These are phyloP conservation scores for Sabellastarte sp. DNA, from an alignment of 2,888 invertebrate species.

Conservation along the genomic window DNA sequence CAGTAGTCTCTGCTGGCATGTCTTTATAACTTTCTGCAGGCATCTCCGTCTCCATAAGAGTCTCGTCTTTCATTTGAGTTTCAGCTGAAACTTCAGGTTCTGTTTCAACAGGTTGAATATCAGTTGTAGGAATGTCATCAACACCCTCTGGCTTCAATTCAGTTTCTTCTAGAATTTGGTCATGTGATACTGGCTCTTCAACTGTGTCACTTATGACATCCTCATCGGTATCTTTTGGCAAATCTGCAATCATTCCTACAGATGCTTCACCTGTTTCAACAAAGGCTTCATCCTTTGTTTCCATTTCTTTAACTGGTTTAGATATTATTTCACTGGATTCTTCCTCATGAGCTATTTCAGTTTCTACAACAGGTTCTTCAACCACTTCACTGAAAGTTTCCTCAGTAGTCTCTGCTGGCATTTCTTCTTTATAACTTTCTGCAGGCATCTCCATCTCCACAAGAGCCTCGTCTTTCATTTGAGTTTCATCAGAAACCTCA, in stretches of 20 bases:
- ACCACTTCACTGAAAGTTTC: not conserved
- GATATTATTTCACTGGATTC: not conserved
- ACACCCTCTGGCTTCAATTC: not conserved
- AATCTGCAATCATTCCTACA: not conserved
- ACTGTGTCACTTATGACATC: not conserved
- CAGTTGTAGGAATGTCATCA: too few species aligned
- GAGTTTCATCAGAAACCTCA: too few species aligned
- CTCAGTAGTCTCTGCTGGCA: not conserved
- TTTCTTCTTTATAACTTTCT: too few species aligned
- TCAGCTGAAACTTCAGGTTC: too few species aligned
- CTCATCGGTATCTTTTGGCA: not conserved
- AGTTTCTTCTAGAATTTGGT: too few species aligned
- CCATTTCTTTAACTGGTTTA: not conserved
- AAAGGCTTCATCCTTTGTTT: not conserved
- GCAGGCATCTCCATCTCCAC: too few species aligned
- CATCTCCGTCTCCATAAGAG: not conserved
- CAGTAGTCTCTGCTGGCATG: not conserved
- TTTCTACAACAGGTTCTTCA: not conserved
- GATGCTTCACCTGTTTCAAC: not conserved
- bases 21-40: not conserved
- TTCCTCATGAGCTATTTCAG: too few species aligned
- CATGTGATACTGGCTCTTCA: not conserved
- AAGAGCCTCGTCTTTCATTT: too few species aligned
- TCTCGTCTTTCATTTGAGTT: too few species aligned
- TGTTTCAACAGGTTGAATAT: too few species aligned